Evolutionary conservation across 2,797 vertebrate genomes (phyloP), one percentile per base, ranked within the genome.

Genomic region (Falco rusticolus): DNA sequence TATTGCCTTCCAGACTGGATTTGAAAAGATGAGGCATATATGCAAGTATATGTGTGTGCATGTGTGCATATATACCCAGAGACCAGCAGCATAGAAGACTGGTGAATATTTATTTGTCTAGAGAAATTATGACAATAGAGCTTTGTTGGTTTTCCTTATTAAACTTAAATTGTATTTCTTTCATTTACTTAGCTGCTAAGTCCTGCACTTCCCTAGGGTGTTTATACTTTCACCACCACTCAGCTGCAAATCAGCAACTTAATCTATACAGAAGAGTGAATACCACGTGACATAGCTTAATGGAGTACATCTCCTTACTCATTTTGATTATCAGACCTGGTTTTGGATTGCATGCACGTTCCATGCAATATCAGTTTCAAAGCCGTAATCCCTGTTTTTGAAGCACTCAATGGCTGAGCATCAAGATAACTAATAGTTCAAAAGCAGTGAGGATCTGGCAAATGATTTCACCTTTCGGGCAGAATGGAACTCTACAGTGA

Each of bases 31-130:
- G 5, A 61, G 75, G 71, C 24, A 53, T 33, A 18, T 24, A 10
- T 13, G 72, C 39, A 48, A 1, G 1, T 22, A 10, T 2, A 4
- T 8, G 5, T 43, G 5, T 15, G 28, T 20, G 16, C 22, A 13
- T 21, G 14, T 41, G 53, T 9, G 4, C 8, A 39, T 28, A 24
- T 74, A 75, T 43, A 61, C 21, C 77, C 33, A 90, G 19, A 74
- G 70, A 88, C 29, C 43, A 71, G 43, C 29, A 78, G 54, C 63
- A 86, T 26, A 56, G 31, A 51, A 71, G 20, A 20, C 16, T 41
- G 22, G 11, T 61, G 25, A 15, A 15, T 57, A 63, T 25, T 76
- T 87, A 37, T 51, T 65, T 84, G 9, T 28, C 53, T 53, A 66
- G 28, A 82, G 37, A 37, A 89, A 53, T 13, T 1, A 75, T 24